Percentiles rank a stretch among this genome's conserved stretches.
These are phyloP conservation scores for Clepsis dumicolana DNA, from an alignment of 2,888 invertebrate species.

Conservation along the genomic window DNA sequence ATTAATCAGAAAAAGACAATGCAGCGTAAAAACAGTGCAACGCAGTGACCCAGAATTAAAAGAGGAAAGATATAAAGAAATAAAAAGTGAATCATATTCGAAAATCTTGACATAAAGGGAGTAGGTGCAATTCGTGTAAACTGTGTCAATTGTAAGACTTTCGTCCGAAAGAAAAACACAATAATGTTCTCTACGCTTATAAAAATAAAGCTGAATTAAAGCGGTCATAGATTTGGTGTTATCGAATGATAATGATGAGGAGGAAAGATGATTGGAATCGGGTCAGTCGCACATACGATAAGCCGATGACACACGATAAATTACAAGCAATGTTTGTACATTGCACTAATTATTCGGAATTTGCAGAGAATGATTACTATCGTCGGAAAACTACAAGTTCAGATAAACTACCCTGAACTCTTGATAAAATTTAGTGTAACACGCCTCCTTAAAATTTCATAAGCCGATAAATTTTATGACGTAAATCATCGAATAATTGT, in stretches of 20 bases:
- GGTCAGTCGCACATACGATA: conserved; percentile 70
- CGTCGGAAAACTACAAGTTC: conserved; percentile 37
- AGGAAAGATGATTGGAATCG: conserved; percentile 64
- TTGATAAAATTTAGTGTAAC: conserved; percentile 33
- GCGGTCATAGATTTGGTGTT: conserved; percentile 49
- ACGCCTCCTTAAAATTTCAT: conserved; percentile 27
- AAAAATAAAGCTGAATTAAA: conserved; percentile 48
- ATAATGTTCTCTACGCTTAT: conserved; percentile 52
- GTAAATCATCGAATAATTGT: conserved; percentile 3
- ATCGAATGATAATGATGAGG: conserved; percentile 64
- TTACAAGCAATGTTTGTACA: conserved; percentile 19
- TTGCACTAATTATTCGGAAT: conserved; percentile 19
- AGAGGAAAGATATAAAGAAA: conserved; percentile 35
- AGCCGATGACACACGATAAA: conserved; percentile 35
- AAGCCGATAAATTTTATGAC: conserved; percentile 22
- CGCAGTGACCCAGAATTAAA: conserved; percentile 36
- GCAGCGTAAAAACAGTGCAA: conserved; percentile 7
- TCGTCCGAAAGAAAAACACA: conserved; percentile 42
- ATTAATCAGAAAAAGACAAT: background rate
- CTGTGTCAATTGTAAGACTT: conserved; percentile 58
- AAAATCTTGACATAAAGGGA: conserved; percentile 61
- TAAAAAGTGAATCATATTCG: conserved; percentile 40
- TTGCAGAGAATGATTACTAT: conserved; percentile 11
- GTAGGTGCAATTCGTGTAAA: conserved; percentile 58
- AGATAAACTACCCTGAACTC: conserved; percentile 42